Conservation (phyloP, 2,888 invertebrate genomes). For the Chirona hameri region DNA sequence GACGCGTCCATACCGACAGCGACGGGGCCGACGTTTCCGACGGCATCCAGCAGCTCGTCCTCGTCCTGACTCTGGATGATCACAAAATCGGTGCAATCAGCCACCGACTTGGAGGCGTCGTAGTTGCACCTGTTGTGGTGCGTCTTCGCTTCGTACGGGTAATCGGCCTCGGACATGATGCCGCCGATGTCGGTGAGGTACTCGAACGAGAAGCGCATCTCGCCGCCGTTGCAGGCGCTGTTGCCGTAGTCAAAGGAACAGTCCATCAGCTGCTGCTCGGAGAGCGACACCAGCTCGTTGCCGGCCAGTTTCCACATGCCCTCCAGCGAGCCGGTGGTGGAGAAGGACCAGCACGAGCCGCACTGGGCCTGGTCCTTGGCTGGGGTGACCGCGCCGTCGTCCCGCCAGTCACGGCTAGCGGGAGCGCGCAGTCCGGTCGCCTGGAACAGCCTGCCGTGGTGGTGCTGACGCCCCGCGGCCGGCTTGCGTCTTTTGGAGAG, state of each 20-base stretch:
- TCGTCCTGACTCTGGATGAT: not conserved
- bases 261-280: constrained; percentile 89
- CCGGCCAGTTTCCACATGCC: constrained; percentile 80
- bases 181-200: constrained; percentile 79
- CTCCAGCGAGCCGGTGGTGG: constrained; percentile 57
- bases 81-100: not conserved
- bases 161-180: constrained; percentile 80
- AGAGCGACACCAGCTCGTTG: constrained; percentile 76
- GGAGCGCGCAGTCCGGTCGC: constrained; percentile 38
- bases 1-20: constrained; percentile 23
- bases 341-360: constrained; percentile 57
- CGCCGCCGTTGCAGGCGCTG: constrained; percentile 83
- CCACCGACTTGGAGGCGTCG: not conserved
- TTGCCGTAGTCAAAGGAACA: constrained; percentile 80
- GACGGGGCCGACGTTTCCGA: not conserved
- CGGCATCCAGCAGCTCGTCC: not conserved
- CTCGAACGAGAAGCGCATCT: constrained; percentile 77
- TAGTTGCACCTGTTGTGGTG: not conserved
- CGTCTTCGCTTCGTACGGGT: constrained; percentile 70
- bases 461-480: too few relatives aligned
- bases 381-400: constrained; percentile 46
- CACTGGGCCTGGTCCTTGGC: constrained; percentile 50
- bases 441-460: not conserved
- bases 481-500: too few relatives aligned
- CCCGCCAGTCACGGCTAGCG: constrained; percentile 46